These are phyloP conservation scores for Cryptosula pallasiana DNA, from an alignment of 2,888 invertebrate species.

Conservation along the genomic window DNA sequence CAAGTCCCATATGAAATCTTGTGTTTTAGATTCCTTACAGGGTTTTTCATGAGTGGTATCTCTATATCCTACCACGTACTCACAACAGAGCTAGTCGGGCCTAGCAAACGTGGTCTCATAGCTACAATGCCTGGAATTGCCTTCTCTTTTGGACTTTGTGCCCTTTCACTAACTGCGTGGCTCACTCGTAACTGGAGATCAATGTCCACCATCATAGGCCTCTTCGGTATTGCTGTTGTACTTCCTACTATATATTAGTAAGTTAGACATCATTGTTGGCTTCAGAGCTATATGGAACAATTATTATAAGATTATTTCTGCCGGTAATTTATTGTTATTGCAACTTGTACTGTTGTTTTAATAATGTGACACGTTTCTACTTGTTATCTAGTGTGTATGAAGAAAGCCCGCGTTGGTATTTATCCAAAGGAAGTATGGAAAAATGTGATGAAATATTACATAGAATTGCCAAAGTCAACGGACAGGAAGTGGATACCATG, in stretches of 20 bases:
- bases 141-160: neutral
- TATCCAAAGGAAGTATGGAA: neutral
- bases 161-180: neutral
- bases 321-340: too few species aligned
- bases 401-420: conserved; percentile 15
- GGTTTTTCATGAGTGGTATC: conserved; percentile 21
- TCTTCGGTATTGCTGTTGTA: conserved; percentile 3
- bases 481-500: neutral
- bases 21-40: conserved; percentile 2
- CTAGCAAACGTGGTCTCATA: conserved; percentile 18
- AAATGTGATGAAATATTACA: neutral
- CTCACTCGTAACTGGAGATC: neutral
- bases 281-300: too few species aligned
- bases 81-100: conserved; percentile 17
- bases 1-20: too few species aligned
- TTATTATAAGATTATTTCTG: too few species aligned
- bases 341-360: too few species aligned
- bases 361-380: too few species aligned
- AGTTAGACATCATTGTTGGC: too few species aligned
- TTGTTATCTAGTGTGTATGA: neutral
- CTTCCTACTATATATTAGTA: too few species aligned
- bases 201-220: neutral
- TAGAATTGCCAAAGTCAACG: neutral
- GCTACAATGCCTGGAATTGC: conserved; percentile 1
- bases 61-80: neutral